Percentiles rank a stretch among this genome's conserved stretches.
phyloP scores from a whole-genome alignment of 2,888 invertebrate species.

The Philonicus albiceps region DNA sequence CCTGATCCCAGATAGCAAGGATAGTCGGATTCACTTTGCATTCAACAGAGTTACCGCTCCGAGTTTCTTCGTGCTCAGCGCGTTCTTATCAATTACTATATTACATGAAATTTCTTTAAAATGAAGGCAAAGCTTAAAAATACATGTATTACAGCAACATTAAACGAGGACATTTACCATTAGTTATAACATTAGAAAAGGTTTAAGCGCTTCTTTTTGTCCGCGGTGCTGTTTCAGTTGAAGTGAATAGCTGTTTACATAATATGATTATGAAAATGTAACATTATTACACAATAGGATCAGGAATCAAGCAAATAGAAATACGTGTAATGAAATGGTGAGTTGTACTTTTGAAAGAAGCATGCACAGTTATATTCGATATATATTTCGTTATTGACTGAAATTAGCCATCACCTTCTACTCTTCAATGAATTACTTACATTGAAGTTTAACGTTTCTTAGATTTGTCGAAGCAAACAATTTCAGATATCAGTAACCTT shows the following conservation, averaged over 20 bases:
- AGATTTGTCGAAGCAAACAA: no score
- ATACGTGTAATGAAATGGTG: slow-evolving; percentile 38
- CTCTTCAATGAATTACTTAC: neutral
- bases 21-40: slow-evolving; percentile 52
- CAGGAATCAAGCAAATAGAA: slow-evolving; percentile 47
- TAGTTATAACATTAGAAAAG: slow-evolving; percentile 4
- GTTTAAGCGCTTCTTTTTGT: neutral
- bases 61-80: slow-evolving; percentile 39
- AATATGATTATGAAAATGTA: slow-evolving; percentile 27
- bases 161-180: slow-evolving; percentile 2
- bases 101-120: slow-evolving; percentile 6
- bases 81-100: neutral
- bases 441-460: neutral
- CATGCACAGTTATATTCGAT: neutral
- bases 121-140: slow-evolving; percentile 32
- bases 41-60: slow-evolving; percentile 6
- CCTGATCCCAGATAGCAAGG: slow-evolving; percentile 64
- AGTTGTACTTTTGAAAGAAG: neutral
- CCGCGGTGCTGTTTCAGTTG: neutral
- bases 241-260: neutral
- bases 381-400: neutral
- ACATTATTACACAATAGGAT: slow-evolving; percentile 40
- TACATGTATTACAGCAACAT: neutral
- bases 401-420: neutral
- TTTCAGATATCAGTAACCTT: no score